A percentile compares a stretch with the other conserved stretches of the same genome.
These are phyloP conservation scores for Pollenia amentaria DNA, from an alignment of 2,888 invertebrate species.

Conservation along the genomic window DNA sequence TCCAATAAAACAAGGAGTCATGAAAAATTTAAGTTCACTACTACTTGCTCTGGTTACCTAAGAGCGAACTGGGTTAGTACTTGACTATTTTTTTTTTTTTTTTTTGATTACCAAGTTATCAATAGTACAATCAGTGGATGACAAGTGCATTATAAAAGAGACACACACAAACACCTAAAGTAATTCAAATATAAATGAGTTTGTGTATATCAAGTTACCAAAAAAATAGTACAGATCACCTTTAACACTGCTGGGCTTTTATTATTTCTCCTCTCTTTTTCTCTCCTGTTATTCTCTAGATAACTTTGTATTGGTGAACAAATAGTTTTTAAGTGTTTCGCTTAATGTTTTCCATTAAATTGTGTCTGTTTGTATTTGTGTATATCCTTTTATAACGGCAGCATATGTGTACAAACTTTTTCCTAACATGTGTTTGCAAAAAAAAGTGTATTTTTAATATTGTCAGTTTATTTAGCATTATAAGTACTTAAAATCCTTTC, in stretches of 20 bases:
- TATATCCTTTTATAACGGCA: neutral
- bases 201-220: too few relatives aligned
- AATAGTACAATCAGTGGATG: too few relatives aligned
- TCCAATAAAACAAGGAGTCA: too few relatives aligned
- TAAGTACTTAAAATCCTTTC: constrained; percentile 61
- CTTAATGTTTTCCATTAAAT: constrained; percentile 51
- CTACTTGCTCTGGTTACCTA: too few relatives aligned
- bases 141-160: too few relatives aligned
- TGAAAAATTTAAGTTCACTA: too few relatives aligned
- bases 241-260: neutral
- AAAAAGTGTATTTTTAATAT: constrained; percentile 54
- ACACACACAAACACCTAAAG: too few relatives aligned
- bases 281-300: neutral
- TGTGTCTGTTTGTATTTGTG: neutral
- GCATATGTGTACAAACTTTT: constrained; percentile 4
- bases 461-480: constrained; percentile 66
- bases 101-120: too few relatives aligned
- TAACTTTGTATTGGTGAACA: constrained; percentile 55
- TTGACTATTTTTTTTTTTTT: too few relatives aligned
- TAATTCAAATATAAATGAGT: too few relatives aligned
- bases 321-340: constrained; percentile 73
- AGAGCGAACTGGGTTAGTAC: too few relatives aligned
- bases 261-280: neutral
- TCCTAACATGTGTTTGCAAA: neutral
- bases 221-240: too few relatives aligned